Evolutionary conservation across 2,888 invertebrate species (phyloP).

Genomic region (Platycnemis pennipes): DNA sequence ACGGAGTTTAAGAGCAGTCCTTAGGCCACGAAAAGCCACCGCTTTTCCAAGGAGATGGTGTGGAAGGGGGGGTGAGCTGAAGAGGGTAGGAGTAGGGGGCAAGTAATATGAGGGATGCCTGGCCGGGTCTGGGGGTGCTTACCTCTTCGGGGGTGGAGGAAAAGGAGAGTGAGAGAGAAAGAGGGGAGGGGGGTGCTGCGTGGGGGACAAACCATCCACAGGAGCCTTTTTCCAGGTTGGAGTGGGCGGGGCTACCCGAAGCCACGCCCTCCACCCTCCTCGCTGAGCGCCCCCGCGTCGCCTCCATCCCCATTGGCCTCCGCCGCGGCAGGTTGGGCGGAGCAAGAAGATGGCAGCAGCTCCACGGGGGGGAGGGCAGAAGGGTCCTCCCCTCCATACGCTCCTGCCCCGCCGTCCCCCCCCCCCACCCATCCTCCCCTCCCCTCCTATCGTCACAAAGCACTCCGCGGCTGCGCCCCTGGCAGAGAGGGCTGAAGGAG

Average conservation of each 20-base stretch:
- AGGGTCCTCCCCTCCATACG: not conserved
- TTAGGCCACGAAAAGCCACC: not conserved
- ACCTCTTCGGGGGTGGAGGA: not conserved
- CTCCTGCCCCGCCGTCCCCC: no score
- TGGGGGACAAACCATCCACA: not conserved
- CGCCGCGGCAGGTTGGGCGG: not conserved
- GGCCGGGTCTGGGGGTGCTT: not conserved
- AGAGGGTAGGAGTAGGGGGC: not conserved
- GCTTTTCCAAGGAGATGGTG: not conserved
- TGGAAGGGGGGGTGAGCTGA: not conserved
- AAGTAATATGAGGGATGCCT: not conserved
- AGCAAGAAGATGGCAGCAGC: not conserved
- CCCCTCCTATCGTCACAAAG: not conserved
- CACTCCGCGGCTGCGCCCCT: constrained; percentile 48
- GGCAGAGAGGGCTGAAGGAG: not conserved
- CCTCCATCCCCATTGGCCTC: not conserved
- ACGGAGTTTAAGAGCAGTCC: constrained; percentile 21
- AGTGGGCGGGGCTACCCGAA: not conserved
- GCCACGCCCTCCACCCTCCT: not conserved
- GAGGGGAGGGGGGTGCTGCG: not conserved
- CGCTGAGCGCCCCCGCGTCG: constrained; percentile 19
- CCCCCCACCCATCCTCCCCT: not conserved
- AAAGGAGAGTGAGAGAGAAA: not conserved
- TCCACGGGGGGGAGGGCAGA: not conserved
- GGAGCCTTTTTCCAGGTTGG: not conserved